Base-by-base conservation (phyloP, 2,797 vertebrate species). In the Cuniculus paca region DNA sequence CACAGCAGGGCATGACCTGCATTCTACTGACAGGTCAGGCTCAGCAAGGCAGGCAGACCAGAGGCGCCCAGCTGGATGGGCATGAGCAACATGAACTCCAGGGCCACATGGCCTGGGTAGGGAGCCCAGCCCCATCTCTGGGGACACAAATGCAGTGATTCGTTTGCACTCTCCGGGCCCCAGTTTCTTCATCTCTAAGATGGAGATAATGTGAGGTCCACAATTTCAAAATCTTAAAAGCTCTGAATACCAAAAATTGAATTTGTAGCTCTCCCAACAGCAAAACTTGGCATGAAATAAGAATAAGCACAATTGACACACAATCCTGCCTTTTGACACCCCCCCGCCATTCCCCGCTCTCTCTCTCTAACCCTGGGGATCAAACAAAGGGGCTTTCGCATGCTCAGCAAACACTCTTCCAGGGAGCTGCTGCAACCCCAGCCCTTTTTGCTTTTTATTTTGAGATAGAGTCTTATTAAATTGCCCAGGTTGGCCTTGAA, bases 141-240 rank as follows among this genome's bases (percentile, higher is more conserved):
- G 31, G 0, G 12, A 84, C 36, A 56, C 9, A n/a, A 72, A 28
- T n/a, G 58, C 28, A 17, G 24, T 1, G 8, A 31, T 22, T 19
- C 36, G n/a, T 82, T 91, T 88, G n/a, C 58, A 8, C 8, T 60
- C 19, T 34, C 31, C 11, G 14, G 68, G 50, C 19, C 68, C 82
- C 77, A 12, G 61, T 87, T 86, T 87, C 16, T 83, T 90, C 75
- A 50, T 86, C 61, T 93, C 17, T 75, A 83, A 89, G 72, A 60
- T 48, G 58, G 22, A 36, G 34, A 79, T 50, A 52, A 87, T n/a
- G 11, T 1, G 48, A 50, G 31, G 42, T 24, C 68, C 20, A 58
- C 7, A 20, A 72, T 50, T 97, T 75, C 31, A 93, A 86, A 96
- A 52, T 9, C 26, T 39, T 74, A 56, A 91, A 75, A 91, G 39